A percentile compares a stretch with the other conserved stretches of the same genome.
Evolutionary conservation across 2,113 vertebrate genomes (phyloP).

Genomic region (Tachuris rubrigastra): DNA sequence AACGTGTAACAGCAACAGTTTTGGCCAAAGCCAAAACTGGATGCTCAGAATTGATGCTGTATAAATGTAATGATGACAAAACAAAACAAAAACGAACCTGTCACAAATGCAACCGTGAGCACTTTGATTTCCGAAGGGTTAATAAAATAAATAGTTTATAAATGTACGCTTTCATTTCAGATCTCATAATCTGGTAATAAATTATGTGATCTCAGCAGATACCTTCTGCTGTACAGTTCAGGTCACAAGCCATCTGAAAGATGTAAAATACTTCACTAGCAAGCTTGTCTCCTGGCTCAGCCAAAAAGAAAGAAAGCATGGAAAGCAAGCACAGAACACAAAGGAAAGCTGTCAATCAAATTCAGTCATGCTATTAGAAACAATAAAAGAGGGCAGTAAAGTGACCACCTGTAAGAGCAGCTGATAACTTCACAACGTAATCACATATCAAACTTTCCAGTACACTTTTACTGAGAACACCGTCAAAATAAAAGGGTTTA

Average conservation of each 20-base stretch:
- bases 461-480: neutral
- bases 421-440: neutral
- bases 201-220: constrained; percentile 93
- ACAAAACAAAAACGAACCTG: constrained; percentile 47
- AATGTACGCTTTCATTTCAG: constrained; percentile 70
- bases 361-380: constrained; percentile 52
- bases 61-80: constrained; percentile 49
- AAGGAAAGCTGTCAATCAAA: constrained; percentile 72
- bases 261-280: constrained; percentile 97
- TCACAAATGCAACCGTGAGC: constrained; percentile 60
- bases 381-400: constrained; percentile 36
- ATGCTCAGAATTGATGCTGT: constrained; percentile 32
- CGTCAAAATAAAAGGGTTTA: neutral
- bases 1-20: constrained; percentile 39
- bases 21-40: constrained; percentile 16
- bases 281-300: constrained; percentile 91
- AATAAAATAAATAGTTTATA: constrained; percentile 62
- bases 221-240: constrained; percentile 99
- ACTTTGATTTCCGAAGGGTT: constrained; percentile 58
- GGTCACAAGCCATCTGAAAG: constrained; percentile 98
- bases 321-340: constrained; percentile 78
- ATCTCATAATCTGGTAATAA: constrained; percentile 85
- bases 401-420: neutral
- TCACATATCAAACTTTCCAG: neutral
- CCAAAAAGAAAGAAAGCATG: constrained; percentile 83